phyloP scores from a whole-genome alignment of 2,888 invertebrate species.

The Resseliella maxima region DNA sequence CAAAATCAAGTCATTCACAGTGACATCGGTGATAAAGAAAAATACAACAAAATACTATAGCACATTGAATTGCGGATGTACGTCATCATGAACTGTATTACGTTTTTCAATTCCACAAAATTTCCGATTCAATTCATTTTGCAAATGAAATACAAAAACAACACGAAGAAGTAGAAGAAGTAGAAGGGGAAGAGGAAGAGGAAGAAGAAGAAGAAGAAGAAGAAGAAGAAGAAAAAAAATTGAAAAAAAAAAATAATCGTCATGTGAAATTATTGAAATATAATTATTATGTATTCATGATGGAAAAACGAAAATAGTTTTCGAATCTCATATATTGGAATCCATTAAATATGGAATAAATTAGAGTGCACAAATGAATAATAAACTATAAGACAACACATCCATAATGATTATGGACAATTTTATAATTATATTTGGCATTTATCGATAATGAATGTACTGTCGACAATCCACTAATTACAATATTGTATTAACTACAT shows the following conservation, averaged over 20 bases:
- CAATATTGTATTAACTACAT: neutral
- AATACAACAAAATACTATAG: neutral
- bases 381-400: neutral
- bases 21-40: conserved; percentile 30
- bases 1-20: conserved; percentile 19
- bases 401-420: neutral
- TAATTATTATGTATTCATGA: conserved; percentile 20
- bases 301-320: conserved; percentile 3
- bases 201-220: too few species aligned
- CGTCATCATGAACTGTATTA: too few species aligned
- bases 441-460: neutral
- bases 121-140: neutral
- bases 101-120: too few species aligned
- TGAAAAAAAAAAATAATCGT: too few species aligned
- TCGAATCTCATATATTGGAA: neutral
- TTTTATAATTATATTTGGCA: neutral
- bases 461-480: neutral
- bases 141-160: too few species aligned
- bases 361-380: conserved; percentile 27
- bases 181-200: too few species aligned
- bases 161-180: too few species aligned
- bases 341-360: conserved; percentile 4
- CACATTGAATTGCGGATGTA: neutral
- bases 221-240: too few species aligned
- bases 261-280: neutral